These are phyloP conservation scores for Mechanitis messenoides DNA, from an alignment of 2,888 invertebrate species.

Conservation along the genomic window DNA sequence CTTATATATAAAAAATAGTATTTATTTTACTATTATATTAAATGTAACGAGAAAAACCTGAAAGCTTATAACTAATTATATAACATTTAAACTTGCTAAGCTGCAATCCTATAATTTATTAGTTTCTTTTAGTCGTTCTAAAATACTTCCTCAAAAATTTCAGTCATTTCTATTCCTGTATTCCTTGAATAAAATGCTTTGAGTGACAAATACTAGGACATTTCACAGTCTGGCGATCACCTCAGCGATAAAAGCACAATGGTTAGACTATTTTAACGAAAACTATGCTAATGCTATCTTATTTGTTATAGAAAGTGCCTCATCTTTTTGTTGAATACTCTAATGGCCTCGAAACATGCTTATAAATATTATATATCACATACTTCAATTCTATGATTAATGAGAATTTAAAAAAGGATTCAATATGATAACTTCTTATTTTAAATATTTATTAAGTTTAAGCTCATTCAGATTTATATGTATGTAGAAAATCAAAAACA, in stretches of 20 bases:
- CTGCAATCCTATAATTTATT: too few species aligned
- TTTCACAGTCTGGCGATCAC: constrained; percentile 69
- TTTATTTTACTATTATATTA: too few species aligned
- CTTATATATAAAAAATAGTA: too few species aligned
- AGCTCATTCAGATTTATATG: too few species aligned
- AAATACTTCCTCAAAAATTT: constrained; percentile 10
- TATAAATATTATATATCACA: neutral
- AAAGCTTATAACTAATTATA: too few species aligned
- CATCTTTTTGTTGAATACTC: constrained; percentile 11
- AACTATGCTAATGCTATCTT: constrained; percentile 29
- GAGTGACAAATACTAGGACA: constrained; percentile 44
- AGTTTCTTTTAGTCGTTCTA: neutral
- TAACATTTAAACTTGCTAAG: too few species aligned
- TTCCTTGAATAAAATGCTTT: constrained; percentile 27
- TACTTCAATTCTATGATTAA: neutral
- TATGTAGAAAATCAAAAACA: too few species aligned
- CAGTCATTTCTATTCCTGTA: constrained; percentile 18
- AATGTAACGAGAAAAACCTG: too few species aligned
- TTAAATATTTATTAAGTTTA: too few species aligned
- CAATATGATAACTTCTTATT: too few species aligned
- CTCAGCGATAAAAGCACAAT: constrained; percentile 28
- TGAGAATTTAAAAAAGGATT: too few species aligned
- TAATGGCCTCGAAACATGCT: constrained; percentile 4
- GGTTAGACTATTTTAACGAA: constrained; percentile 31
- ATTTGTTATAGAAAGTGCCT: constrained; percentile 24